Percentiles rank a stretch among this genome's conserved stretches.
Conservation (phyloP, 2,113 vertebrate genomes). For the Hemibates koningsi region DNA sequence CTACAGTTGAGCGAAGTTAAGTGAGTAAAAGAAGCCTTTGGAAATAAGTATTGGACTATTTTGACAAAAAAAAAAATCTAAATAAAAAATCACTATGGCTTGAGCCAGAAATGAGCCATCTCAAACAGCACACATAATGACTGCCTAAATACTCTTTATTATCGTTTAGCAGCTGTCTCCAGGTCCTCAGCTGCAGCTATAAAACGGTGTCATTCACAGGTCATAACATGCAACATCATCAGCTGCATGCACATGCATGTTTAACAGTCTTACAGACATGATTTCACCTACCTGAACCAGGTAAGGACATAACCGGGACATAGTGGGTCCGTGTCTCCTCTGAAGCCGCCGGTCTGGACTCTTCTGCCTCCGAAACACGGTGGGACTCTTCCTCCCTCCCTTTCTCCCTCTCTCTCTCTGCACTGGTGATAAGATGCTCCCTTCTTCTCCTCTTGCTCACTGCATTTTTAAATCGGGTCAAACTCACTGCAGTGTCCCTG, state of each 20-base stretch:
- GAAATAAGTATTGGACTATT: neutral
- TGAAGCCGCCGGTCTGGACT: conserved; percentile 56
- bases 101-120: neutral
- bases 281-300: conserved; percentile 71
- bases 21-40: neutral
- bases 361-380: neutral
- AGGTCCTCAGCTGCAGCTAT: neutral
- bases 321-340: conserved; percentile 46
- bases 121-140: neutral
- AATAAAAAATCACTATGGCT: neutral
- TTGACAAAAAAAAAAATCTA: accelerated
- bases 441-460: conserved; percentile 80
- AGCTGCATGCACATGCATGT: neutral
- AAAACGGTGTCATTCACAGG: neutral
- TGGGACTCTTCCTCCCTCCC: neutral
- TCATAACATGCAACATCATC: neutral
- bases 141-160: neutral
- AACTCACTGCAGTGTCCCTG: conserved; percentile 71
- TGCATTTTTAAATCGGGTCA: conserved; percentile 87
- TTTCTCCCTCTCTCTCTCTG: conserved; percentile 20
- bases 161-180: neutral
- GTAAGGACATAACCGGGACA: conserved; percentile 26
- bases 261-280: neutral
- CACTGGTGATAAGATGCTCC: conserved; percentile 80
- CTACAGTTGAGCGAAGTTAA: neutral